phyloP scores from a whole-genome alignment of 1,140 invertebrate genomes.

The Phymorhynchus buccinoides region DNA sequence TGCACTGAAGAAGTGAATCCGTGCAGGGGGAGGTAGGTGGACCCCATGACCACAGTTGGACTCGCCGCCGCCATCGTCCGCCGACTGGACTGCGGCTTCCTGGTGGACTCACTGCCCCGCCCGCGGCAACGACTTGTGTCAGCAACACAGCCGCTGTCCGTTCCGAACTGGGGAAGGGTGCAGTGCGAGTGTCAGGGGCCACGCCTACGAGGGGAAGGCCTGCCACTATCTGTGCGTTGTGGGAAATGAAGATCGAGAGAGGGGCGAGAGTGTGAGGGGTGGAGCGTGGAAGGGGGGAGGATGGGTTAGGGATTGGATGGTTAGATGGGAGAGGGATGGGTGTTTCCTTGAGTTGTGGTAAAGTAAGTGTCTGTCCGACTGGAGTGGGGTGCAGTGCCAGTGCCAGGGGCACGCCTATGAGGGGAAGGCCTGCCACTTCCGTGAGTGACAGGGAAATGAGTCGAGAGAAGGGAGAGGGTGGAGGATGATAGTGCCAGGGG shows the following conservation, averaged over 20 bases:
- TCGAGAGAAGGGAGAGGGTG: too few relatives aligned
- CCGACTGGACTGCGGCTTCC: slow-evolving; percentile 88
- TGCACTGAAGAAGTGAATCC: slow-evolving; percentile 89
- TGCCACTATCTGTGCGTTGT: too few relatives aligned
- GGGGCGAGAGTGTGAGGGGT: too few relatives aligned
- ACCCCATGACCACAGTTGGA: slow-evolving; percentile 86
- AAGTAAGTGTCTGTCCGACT: slow-evolving; percentile 90
- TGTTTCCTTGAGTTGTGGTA: too few relatives aligned
- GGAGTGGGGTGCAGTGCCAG: slow-evolving; percentile 89
- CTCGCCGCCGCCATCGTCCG: slow-evolving; percentile 84
- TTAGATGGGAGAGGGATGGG: too few relatives aligned
- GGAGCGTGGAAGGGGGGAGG: too few relatives aligned
- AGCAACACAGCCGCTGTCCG: slow-evolving; percentile 90
- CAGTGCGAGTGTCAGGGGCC: slow-evolving; percentile 93
- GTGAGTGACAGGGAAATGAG: too few relatives aligned
- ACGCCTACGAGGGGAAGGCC: too few relatives aligned
- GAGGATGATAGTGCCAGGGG: slow-evolving; percentile 90
- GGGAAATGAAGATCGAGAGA: too few relatives aligned
- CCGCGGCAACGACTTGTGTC: slow-evolving; percentile 88
- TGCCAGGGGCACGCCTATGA: slow-evolving; percentile 90
- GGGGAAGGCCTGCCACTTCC: slow-evolving; percentile 94
- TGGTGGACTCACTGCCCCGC: slow-evolving; percentile 94
- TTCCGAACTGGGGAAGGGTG: slow-evolving; percentile 88
- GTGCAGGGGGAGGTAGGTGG: slow-evolving; percentile 84
- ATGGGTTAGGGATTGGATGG: too few relatives aligned